A percentile compares a stretch with the other conserved stretches of the same genome.
These are phyloP conservation scores for Lasioglossum morio DNA, from an alignment of 2,888 invertebrate genomes.

Conservation along the genomic window DNA sequence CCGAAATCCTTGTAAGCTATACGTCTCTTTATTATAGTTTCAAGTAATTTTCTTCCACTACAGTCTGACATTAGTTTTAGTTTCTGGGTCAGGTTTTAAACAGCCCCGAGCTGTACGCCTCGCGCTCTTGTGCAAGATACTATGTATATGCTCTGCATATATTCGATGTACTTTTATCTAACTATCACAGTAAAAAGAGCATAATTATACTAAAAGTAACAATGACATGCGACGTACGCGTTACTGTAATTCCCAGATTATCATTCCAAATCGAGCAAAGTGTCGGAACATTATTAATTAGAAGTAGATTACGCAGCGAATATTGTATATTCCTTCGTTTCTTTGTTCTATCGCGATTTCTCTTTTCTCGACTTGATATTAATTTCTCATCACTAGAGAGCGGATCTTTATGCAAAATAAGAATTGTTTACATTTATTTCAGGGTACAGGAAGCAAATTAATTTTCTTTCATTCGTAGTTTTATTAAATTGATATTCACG, in stretches of 20 bases:
- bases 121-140: background rate
- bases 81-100: background rate
- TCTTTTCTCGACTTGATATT: background rate
- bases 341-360: background rate
- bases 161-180: background rate
- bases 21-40: background rate
- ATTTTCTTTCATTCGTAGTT: background rate
- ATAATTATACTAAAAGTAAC: background rate
- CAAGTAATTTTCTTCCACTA: background rate
- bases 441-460: background rate
- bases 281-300: background rate
- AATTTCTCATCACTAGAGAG: background rate
- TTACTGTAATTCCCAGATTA: background rate
- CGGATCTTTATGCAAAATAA: too few species aligned
- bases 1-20: background rate
- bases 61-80: background rate
- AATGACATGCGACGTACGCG: background rate
- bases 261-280: background rate
- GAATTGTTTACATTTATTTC: background rate
- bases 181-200: background rate
- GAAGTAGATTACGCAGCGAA: background rate
- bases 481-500: background rate
- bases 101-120: background rate
- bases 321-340: background rate
- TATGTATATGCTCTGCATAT: background rate